Evolutionary conservation across 2,797 vertebrate species (phyloP), one percentile per base, ranked within the genome.

Genomic region (Gymnodraco acuticeps): DNA sequence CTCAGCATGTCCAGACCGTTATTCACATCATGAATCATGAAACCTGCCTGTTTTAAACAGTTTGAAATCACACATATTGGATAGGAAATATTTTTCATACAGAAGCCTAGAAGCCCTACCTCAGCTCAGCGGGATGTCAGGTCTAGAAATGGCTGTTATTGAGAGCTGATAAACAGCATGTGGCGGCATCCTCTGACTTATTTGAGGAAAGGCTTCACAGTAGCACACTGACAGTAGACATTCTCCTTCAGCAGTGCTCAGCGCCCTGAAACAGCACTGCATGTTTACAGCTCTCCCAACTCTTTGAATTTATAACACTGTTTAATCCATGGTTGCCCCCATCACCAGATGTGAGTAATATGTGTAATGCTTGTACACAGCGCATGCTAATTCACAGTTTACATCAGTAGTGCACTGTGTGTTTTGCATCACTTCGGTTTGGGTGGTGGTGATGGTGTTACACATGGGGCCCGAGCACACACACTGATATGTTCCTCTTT

Each of bases 1-100:
- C 23, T 58, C 73, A 75, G 81, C 84, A 87, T 88, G 84, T 80
- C 42, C 47, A 3, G 70, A 69, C 7, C 41, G 47, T 51, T 23
- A 52, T 62, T 46, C 62, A 53, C 31, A 42, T 53, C 17, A 6
- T 50, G 3, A 54, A 9, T 42, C 38, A 23, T 11, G 13, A 59
- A 77, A 63, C 52, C 64, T 78, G 72, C 68, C 66, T 63, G 64
- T 64, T 62, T 61, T 33, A 71, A 38, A 16, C 4, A 2, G 17
- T 73, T 46, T n/a, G 54, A 31, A 69, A 2, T 52, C 14, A 48
- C 53, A 56, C n/a, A 47, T 1, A 5, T 8, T 33, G 33, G 33
- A 33, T 6, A 33, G 33, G 33, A 15, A 19, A 46, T 3, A 10
- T 23, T 23, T 23, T 23, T 23, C 23, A 23, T 23, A 23, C 23